Base-by-base conservation (phyloP, 2,888 invertebrate genomes). In the Luffia ferchaultella region DNA sequence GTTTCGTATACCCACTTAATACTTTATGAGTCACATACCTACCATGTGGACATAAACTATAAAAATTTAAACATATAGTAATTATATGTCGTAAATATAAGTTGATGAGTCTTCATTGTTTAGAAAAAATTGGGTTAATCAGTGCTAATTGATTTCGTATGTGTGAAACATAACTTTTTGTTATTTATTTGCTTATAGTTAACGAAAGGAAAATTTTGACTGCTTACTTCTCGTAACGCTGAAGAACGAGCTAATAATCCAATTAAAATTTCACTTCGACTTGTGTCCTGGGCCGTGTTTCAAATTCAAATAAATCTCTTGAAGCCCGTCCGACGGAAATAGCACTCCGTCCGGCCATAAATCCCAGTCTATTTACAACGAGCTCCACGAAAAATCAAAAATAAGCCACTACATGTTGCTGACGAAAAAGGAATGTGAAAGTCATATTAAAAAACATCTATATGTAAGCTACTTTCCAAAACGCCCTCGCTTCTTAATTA, bases 301-400 rank as follows among this genome's bases (percentile, higher is more conserved):
- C 76, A 78, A 76, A 80, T 74, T 77, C 76, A 64, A 69, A 80
- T 82, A 83, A 83, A 83, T 83, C 82, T 80, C 62, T 58, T 70
- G 68, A 69, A 74, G 74, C 70, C 74, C 72, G 71, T 70, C 74
- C 65, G 71, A 76, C 82, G 79, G 80, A 82, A 82, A 83, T 83
- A 83, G 73, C 78, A 75, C 76, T 76, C 73, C 68, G 73, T 63
- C 69, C 70, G 72, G 70, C 68, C 76, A 79, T 83, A 82, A 83
- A 82, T 83, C 70, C 68, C 62, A 67, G 71, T 82, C 83, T 80
- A 80, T 83, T 83, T 82, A 79, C 30, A 74, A 71, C 71, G 70
- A 77, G 75, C 74, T 73, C 70, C 64, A 76, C 70, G 73, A 80
- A 82, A 78, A 78, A 78, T 79, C 78, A 70, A 66, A 76, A 77